Base-by-base conservation (phyloP, 2,888 invertebrate species). In the Rhamnusium bicolor region DNA sequence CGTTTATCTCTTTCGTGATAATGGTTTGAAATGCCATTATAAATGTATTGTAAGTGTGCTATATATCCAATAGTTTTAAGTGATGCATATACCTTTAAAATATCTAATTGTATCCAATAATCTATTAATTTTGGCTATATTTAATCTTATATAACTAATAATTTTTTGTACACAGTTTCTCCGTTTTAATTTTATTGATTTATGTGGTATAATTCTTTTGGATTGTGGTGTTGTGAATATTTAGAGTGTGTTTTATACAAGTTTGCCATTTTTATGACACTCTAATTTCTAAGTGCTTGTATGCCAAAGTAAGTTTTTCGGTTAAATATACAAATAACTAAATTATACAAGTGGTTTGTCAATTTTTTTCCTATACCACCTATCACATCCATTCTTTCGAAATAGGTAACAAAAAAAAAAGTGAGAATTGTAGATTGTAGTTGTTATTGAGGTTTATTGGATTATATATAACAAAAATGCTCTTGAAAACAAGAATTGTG, bases 11-110 rank as follows among this genome's bases (percentile, higher is more conserved):
- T 80, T 79, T 84, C 84, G 83, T 85, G 83, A 85, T 84, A 82
- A 85, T 85, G 85, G 84, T 85, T 85, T 85, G 83, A 85, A 86
- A 86, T 86, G 86, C 86, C 86, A 85, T 86, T 85, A 84, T 85
- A 83, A 77, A 73, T 84, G 84, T 85, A 84, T 81, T 84, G 85
- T 87, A 86, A 84, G 86, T 87, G 87, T 87, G 87, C 87, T 86
- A 85, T 85, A 85, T 84, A 84, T 82, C 73, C 82, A 74, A 74
- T 83, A 84, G 82, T 65, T 58, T 67, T 78, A 76, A 78, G 74
- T 69, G 69, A 75, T 74, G 69, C 75, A 58, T 63, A 71, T 77
- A 78, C 69, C 67, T 68, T 63, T 68, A 72, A 71, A 56, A 18
- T 76, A 76, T 72, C 74, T 73, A 65, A 71, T 72, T 74, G 76